phyloP scores from a whole-genome alignment of 2,113 vertebrate species.

The Origma solitaria region DNA sequence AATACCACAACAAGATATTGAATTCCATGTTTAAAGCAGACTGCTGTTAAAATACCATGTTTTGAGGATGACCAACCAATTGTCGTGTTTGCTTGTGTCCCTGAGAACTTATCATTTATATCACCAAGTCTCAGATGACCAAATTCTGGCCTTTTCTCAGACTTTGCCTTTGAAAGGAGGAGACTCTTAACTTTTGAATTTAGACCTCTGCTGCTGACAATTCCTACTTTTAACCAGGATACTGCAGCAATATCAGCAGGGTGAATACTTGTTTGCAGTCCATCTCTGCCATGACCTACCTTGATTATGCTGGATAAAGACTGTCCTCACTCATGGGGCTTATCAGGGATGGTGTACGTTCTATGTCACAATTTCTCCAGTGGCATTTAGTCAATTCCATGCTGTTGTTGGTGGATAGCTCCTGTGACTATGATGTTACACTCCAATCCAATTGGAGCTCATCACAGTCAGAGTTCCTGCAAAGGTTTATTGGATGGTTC shows the following conservation, averaged over 20 bases:
- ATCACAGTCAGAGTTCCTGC: not conserved
- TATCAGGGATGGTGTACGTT: not conserved
- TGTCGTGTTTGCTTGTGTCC: not conserved
- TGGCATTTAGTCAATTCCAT: not conserved
- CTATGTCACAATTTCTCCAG: not conserved
- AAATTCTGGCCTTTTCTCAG: not conserved
- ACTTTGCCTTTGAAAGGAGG: not conserved
- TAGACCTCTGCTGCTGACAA: not conserved
- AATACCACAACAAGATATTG: not conserved
- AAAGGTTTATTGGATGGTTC: not conserved
- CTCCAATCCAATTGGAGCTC: rapidly evolving
- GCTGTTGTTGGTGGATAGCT: not conserved
- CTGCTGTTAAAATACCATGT: rapidly evolving
- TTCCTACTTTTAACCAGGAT: not conserved
- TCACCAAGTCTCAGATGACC: not conserved
- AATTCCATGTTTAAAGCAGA: not conserved
- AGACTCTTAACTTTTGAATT: not conserved
- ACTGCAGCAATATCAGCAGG: not conserved
- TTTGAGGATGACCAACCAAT: not conserved
- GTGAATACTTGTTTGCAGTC: not conserved
- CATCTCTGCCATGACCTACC: not conserved
- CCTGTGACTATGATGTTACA: not conserved
- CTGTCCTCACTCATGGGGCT: not conserved
- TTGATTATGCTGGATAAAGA: not conserved
- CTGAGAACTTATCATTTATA: not conserved